Base-by-base conservation (phyloP, 2,113 vertebrate species). In the Dipodomys stephensi region DNA sequence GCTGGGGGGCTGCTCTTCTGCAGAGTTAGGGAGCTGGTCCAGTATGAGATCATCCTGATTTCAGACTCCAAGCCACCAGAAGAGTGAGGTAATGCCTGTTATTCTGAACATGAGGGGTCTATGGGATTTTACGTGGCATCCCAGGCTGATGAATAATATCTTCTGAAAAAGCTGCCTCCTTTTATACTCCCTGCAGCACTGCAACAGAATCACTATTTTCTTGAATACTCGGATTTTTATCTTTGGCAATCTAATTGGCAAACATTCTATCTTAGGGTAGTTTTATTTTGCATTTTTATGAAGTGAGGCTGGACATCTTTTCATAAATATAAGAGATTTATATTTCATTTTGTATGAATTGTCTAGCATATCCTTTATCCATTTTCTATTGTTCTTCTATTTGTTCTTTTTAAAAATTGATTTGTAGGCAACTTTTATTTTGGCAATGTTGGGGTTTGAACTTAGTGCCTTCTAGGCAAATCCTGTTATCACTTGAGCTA, bases 311-410 rank as follows among this genome's bases (percentile, higher is more conserved):
- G 19, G 57, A 22, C 28, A 92, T 73, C 6, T 85, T 85, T 85
- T 73, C 81, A 74, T 6, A 0, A 67, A 80, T 83, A 35, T 88
- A 83, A 72, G 32, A 83, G 7, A 83, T 53, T 44, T 62, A 60
- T n/a, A 57, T 53, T 92, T 92, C 44, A 19, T 92, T 92, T 84
- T 80, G 44, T 80, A 68, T 69, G 25, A 78, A 77, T 62, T 77
- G 7, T 82, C 35, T 49, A 35, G 30, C 46, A n/a, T 25, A 62
- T 7, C 60, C 25, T 60, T 83, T 4, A 64, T 2, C 7, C 53
- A 57, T 57, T 57, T 57, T 57, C 13, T 19, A 13, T 46, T 72
- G 53, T 18, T 71, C n/a, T n/a, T n/a, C n/a, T n/a, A n/a, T n/a
- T 86, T 22, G 39, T 82, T 64, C 87, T 13, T 76, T 69, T 78